Conservation (phyloP, 2,888 invertebrate genomes). For the Digitonthophagus gazella region DNA sequence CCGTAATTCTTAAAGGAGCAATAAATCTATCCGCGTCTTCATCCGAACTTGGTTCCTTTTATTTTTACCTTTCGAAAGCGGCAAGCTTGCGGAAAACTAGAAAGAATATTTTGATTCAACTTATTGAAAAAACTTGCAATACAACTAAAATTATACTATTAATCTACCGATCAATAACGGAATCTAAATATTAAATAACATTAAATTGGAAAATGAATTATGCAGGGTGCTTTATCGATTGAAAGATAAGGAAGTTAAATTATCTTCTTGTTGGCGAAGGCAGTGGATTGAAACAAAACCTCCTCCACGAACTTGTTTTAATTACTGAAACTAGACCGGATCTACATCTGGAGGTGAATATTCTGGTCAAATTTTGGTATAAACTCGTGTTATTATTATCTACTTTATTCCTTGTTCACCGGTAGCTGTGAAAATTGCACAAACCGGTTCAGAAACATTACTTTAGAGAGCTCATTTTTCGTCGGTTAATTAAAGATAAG, state of each 20-base stretch:
- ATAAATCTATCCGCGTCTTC: background rate
- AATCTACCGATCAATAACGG: background rate
- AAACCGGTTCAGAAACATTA: background rate
- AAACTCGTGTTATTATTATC: background rate
- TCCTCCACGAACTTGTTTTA: background rate
- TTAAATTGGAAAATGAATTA: background rate
- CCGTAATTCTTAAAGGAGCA: background rate
- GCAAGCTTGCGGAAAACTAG: background rate
- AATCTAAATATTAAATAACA: background rate
- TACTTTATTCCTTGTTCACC: background rate
- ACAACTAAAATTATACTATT: no score
- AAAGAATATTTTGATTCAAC: background rate
- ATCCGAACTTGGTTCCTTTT: background rate
- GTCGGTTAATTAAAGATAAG: background rate
- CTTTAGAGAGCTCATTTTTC: background rate
- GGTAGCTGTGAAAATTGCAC: background rate
- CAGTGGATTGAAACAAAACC: no score
- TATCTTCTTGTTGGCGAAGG: no score
- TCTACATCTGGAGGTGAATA: background rate
- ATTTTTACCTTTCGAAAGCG: background rate
- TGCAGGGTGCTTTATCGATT: background rate
- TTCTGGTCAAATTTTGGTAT: background rate
- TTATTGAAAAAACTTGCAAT: no score
- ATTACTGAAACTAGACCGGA: background rate
- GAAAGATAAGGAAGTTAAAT: background rate